phyloP scores from a whole-genome alignment of 1,140 invertebrate genomes.

The Drosophila bocqueti region DNA sequence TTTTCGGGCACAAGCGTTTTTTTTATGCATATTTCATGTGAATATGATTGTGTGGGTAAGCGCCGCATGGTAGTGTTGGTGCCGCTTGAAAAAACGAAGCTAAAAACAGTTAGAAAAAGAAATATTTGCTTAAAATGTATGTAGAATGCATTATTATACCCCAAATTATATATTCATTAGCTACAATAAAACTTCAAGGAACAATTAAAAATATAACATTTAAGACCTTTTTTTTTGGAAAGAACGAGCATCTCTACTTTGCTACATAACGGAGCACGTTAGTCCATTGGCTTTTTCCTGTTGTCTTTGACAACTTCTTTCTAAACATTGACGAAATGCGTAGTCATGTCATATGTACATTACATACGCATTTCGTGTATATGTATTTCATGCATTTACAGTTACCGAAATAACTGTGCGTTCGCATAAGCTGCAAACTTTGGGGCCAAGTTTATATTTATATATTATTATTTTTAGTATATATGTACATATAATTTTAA shows the following conservation, averaged over 20 bases:
- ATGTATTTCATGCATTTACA: not conserved
- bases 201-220: not conserved
- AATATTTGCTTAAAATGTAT: not conserved
- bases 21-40: not conserved
- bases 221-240: not conserved
- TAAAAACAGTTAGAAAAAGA: not conserved
- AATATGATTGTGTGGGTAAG: not conserved
- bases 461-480: no score
- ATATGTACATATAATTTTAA: no score
- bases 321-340: constrained; percentile 13
- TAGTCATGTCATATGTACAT: not conserved
- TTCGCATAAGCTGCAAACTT: no score
- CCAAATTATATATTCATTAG: not conserved
- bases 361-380: no score
- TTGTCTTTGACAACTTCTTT: constrained; percentile 18
- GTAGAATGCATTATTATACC: no score
- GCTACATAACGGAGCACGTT: constrained; percentile 3
- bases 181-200: not conserved
- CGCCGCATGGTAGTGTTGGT: not conserved
- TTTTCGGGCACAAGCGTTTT: not conserved
- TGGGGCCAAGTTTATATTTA: no score
- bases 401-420: not conserved
- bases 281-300: not conserved
- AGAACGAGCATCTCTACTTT: not conserved
- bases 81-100: not conserved